These are phyloP conservation scores for Danio aesculapii DNA, from an alignment of 2,797 vertebrate species.

Conservation along the genomic window DNA sequence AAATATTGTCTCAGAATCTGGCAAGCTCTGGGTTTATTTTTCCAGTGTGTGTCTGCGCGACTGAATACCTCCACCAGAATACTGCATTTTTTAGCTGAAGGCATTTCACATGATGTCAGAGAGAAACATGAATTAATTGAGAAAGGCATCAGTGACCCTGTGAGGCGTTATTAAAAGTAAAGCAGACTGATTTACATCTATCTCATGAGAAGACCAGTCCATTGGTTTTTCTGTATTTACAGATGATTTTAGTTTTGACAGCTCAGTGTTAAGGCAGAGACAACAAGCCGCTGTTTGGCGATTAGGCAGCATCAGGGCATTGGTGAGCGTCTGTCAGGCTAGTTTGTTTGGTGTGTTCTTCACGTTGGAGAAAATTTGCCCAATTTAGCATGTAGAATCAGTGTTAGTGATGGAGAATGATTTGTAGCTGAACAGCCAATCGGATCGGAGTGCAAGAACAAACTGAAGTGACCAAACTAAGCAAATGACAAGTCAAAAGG, in stretches of 20 bases:
- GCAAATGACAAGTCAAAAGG: no score
- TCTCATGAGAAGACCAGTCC: neutral
- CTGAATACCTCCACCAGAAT: neutral
- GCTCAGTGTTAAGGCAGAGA: neutral
- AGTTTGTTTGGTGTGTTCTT: no score
- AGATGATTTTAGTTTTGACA: neutral
- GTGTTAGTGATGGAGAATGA: no score
- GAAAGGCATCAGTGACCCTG: neutral
- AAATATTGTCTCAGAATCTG: neutral
- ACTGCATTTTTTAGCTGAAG: neutral
- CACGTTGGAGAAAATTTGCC: no score
- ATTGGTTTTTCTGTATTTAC: neutral
- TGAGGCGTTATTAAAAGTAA: conserved; percentile 17
- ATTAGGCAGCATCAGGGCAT: no score
- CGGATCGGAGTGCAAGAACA: no score
- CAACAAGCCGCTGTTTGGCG: no score
- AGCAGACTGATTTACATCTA: neutral
- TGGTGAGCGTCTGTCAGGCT: no score
- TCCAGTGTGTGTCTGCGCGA: neutral
- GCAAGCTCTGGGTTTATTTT: neutral
- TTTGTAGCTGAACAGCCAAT: no score
- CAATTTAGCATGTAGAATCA: no score
- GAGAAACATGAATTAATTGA: neutral
- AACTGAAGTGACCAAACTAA: no score
- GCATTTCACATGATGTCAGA: conserved; percentile 21